Conservation (phyloP, 2,797 vertebrate species). For the Muscicapa comitata region DNA sequence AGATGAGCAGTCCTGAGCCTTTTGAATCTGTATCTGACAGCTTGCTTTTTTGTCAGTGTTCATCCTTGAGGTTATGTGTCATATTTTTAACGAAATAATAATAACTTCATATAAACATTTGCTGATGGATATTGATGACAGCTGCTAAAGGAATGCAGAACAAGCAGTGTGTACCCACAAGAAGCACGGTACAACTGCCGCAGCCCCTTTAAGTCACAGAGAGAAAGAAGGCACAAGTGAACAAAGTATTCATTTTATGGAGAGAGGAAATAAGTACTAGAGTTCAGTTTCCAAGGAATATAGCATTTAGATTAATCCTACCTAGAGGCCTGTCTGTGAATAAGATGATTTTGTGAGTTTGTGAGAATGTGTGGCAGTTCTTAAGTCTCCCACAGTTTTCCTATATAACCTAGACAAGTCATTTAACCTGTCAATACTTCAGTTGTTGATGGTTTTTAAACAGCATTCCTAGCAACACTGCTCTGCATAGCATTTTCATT, state of each 20-base stretch:
- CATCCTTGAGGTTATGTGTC: neutral
- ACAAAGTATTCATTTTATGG: neutral
- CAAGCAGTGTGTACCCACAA: neutral
- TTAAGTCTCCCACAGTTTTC: neutral
- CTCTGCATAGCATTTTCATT: neutral
- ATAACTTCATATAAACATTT: neutral
- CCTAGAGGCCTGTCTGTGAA: neutral
- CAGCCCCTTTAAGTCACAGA: neutral
- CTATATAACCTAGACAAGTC: neutral
- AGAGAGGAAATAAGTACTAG: neutral
- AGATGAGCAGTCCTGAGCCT: slow-evolving; percentile 16
- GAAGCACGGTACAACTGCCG: neutral
- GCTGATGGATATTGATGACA: neutral
- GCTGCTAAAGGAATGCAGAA: neutral
- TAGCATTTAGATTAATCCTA: neutral
- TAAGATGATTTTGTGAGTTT: neutral
- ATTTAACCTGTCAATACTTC: neutral
- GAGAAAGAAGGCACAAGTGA: neutral
- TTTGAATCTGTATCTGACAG: neutral
- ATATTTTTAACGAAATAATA: neutral
- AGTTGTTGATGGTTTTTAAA: neutral
- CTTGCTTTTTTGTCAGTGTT: neutral
- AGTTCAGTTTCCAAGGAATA: neutral
- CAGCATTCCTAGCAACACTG: neutral
- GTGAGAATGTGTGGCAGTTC: neutral